Conservation (phyloP, 2,888 invertebrate genomes). For the Sclerodermus sp. region DNA sequence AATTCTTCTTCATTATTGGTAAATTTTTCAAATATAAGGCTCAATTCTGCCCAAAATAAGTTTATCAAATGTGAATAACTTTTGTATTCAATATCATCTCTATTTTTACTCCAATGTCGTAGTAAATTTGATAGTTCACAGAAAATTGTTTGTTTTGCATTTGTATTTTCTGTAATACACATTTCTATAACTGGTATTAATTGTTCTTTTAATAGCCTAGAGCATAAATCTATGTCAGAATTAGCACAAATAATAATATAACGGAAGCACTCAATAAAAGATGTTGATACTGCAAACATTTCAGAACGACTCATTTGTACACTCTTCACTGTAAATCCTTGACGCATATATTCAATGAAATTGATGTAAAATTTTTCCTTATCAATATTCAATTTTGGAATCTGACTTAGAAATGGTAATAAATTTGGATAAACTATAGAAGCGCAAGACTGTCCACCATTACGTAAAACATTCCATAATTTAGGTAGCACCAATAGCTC, state of each 20-base stretch:
- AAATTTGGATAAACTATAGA: slow-evolving; percentile 72
- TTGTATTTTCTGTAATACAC: slow-evolving; percentile 55
- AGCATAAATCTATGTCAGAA: slow-evolving; percentile 55
- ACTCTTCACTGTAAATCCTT: slow-evolving; percentile 65
- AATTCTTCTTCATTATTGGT: slow-evolving; percentile 19
- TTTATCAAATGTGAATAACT: slow-evolving; percentile 50
- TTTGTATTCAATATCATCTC: slow-evolving; percentile 40
- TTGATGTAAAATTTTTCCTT: slow-evolving; percentile 63
- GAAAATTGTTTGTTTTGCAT: slow-evolving; percentile 58
- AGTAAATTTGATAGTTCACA: slow-evolving; percentile 60
- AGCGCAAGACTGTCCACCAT: slow-evolving; percentile 79
- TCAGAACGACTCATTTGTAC: slow-evolving; percentile 69
- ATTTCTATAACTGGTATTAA: slow-evolving; percentile 58
- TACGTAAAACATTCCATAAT: slow-evolving; percentile 67
- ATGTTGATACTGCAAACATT: slow-evolving; percentile 66
- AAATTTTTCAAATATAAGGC: slow-evolving; percentile 43
- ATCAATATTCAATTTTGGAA: slow-evolving; percentile 63
- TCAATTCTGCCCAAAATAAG: slow-evolving; percentile 56
- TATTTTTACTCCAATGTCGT: slow-evolving; percentile 64
- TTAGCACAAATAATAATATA: slow-evolving; percentile 63
- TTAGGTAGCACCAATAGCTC: slow-evolving; percentile 75
- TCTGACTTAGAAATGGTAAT: slow-evolving; percentile 73
- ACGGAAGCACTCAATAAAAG: slow-evolving; percentile 76
- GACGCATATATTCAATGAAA: slow-evolving; percentile 71
- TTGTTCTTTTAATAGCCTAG: slow-evolving; percentile 53